Evolutionary conservation across 2,113 vertebrate species (phyloP), one percentile per base, ranked within the genome.

Genomic region (Scytalopus superciliaris): DNA sequence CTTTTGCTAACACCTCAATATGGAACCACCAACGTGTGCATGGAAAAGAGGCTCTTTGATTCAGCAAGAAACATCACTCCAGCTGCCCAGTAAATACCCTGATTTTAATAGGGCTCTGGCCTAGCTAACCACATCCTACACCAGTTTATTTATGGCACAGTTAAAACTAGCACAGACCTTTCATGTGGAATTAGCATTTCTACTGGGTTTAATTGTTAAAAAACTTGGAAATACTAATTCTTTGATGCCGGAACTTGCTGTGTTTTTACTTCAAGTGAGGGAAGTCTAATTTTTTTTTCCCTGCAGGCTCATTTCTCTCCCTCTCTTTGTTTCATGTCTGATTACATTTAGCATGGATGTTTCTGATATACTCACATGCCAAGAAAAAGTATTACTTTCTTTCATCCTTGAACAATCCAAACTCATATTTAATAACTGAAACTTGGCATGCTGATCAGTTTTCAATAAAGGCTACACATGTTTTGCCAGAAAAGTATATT

Each of bases 331-430:
- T 94, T 90, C 42, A 63, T 12, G 42, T 76, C 89, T 89, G 87
- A 97, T 92, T 96, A 80, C 76, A 92, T 96, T 96, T 94, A 94
- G 81, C 75, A 74, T 87, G 90, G 86, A 93, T 89, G 44, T 91
- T 97, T 91, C 90, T 79, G 64, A 94, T 96, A 69, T 11, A 93
- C 14, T 76, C 16, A 10, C 19, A 76, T 27, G 86, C 73, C 86
- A 95, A 92, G 68, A 84, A 81, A 74, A 94, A 67, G 35, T 74
- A 86, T 81, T 88, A 53, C 18, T 90, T 90, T 87, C 60, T 75
- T 93, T 91, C 81, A 85, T 83, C 25, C 37, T 62, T 82, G 63
- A 82, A 76, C 66, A 89, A 72, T 70, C 44, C 62, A 89, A 78
- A 87, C 33, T 87, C n/a, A 44, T 77, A 66, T 83, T 86, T 75